Percentiles rank a stretch among this genome's conserved stretches.
These are phyloP conservation scores for Polypedilum pembai DNA, from an alignment of 1,140 invertebrate genomes.

Conservation along the genomic window DNA sequence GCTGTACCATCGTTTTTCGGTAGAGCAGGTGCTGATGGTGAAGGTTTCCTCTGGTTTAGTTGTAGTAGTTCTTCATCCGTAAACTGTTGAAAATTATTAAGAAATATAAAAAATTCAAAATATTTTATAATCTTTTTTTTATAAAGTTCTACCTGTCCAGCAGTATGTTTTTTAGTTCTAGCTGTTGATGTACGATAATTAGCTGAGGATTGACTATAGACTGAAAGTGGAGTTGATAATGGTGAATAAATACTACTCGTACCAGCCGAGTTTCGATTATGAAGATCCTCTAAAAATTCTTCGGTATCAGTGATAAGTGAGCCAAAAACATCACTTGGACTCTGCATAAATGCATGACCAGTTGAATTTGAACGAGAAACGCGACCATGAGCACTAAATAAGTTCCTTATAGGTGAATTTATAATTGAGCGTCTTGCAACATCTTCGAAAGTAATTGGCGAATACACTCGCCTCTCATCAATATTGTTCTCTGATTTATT, in stretches of 20 bases:
- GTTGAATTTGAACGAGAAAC: slow-evolving; percentile 54
- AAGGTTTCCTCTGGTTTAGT: slow-evolving; percentile 40
- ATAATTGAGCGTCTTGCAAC: slow-evolving; percentile 65
- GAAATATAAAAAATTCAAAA: background rate
- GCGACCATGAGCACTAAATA: slow-evolving; percentile 38
- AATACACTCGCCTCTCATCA: slow-evolving; percentile 63
- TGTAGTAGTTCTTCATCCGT: slow-evolving; percentile 40
- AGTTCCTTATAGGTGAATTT: slow-evolving; percentile 57
- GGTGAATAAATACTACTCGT: slow-evolving; percentile 32
- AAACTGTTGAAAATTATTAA: slow-evolving; percentile 36
- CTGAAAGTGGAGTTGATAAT: slow-evolving; percentile 32
- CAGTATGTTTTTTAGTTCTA: slow-evolving; percentile 37
- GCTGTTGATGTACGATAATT: slow-evolving; percentile 41
- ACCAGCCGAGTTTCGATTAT: slow-evolving; percentile 38
- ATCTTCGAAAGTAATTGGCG: slow-evolving; percentile 77
- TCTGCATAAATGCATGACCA: slow-evolving; percentile 47
- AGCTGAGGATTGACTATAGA: slow-evolving; percentile 38
- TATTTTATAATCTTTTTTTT: background rate
- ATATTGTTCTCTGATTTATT: slow-evolving; percentile 39
- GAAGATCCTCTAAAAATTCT: slow-evolving; percentile 49
- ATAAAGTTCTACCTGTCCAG: background rate
- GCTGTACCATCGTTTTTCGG: slow-evolving; percentile 32
- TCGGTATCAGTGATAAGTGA: slow-evolving; percentile 50
- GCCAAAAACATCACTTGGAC: slow-evolving; percentile 46
- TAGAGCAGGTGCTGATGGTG: slow-evolving; percentile 38